Percentiles rank a stretch among this genome's conserved stretches.
Evolutionary conservation across 2,797 vertebrate species (phyloP).

Genomic region (Salmo trutta): DNA sequence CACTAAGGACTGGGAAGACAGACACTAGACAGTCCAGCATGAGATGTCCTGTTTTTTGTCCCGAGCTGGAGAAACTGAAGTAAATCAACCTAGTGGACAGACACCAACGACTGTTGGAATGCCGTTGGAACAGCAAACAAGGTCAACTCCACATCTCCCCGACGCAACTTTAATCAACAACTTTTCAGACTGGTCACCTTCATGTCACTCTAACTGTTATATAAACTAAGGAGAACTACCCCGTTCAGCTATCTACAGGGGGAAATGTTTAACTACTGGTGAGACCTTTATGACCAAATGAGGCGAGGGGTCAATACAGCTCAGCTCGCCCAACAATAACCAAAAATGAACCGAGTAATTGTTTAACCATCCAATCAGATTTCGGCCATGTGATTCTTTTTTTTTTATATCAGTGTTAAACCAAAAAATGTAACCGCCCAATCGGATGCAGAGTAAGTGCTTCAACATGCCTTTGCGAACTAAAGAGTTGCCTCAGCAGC

Average conservation of each 20-base stretch:
- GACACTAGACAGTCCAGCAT: background rate
- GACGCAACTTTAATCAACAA: background rate
- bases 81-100: background rate
- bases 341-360: slow-evolving; percentile 46
- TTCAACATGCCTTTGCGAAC: slow-evolving; percentile 66
- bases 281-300: background rate
- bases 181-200: background rate
- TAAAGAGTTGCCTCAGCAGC: slow-evolving; percentile 59
- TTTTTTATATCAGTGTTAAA: slow-evolving; percentile 64
- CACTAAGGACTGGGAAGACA: background rate
- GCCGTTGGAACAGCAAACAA: background rate
- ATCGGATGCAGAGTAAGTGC: slow-evolving; percentile 76
- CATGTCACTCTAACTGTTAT: background rate
- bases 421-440: slow-evolving; percentile 73
- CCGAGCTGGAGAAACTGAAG: background rate
- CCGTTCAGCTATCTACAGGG: background rate
- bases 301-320: background rate
- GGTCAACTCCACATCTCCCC: background rate
- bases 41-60: background rate
- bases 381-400: slow-evolving; percentile 66
- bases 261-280: background rate
- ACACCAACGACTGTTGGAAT: background rate
- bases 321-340: slow-evolving; percentile 2
- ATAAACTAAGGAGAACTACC: background rate
- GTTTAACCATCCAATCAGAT: slow-evolving; percentile 61